These are phyloP conservation scores for Cephus cinctus DNA, from an alignment of 1,140 invertebrate genomes.

Conservation along the genomic window DNA sequence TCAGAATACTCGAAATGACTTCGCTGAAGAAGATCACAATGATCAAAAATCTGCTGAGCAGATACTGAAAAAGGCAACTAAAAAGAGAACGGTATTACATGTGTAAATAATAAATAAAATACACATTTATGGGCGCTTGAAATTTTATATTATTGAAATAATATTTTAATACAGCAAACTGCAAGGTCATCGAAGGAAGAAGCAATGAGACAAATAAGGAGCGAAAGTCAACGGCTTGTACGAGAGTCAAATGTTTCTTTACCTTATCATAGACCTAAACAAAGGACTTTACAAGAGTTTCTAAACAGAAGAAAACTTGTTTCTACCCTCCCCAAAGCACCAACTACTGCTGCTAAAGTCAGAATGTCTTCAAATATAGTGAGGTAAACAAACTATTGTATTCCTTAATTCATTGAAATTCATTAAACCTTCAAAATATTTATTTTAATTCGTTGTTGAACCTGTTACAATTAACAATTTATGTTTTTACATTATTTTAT, in stretches of 20 bases:
- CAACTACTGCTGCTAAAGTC: slow-evolving; percentile 40
- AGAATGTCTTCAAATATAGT: slow-evolving; percentile 46
- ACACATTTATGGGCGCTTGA: neutral
- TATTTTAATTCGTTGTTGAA: neutral
- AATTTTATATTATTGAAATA: slow-evolving; percentile 6
- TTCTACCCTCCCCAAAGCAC: slow-evolving; percentile 32
- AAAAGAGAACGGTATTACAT: slow-evolving; percentile 12
- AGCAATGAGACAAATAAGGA: slow-evolving; percentile 56
- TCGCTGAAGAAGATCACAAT: slow-evolving; percentile 9
- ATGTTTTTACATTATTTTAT: neutral
- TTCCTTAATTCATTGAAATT: neutral
- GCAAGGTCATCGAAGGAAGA: slow-evolving; percentile 40
- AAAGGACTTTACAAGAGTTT: slow-evolving; percentile 71
- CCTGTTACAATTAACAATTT: neutral
- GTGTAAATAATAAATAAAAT: slow-evolving; percentile 10
- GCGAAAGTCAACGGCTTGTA: slow-evolving; percentile 65
- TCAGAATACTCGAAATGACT: too few species aligned
- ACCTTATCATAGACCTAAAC: slow-evolving; percentile 77
- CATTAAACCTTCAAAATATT: neutral
- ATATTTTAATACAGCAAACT: slow-evolving; percentile 23
- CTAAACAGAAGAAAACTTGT: slow-evolving; percentile 52
- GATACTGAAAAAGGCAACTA: slow-evolving; percentile 6
- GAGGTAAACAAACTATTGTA: slow-evolving; percentile 26
- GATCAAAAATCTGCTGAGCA: slow-evolving; percentile 14
- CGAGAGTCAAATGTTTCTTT: slow-evolving; percentile 68